Base-by-base conservation (phyloP, 2,888 invertebrate species). In the Margaritifera margaritifera region DNA sequence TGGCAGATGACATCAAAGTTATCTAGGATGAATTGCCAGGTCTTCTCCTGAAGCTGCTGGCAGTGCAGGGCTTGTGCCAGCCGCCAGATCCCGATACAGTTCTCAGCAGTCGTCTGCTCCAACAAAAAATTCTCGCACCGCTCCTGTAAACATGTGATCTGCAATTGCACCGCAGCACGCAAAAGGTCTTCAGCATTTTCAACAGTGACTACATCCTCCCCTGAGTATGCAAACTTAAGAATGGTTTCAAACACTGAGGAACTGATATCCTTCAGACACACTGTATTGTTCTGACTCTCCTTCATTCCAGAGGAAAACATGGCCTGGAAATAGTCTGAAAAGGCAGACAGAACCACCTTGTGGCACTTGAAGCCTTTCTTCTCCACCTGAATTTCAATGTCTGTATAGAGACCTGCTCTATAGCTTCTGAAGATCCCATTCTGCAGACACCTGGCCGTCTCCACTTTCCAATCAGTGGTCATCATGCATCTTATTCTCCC, bases 241-340 rank as follows among this genome's bases (percentile, higher is more conserved):
- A 80, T 71, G 59, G 76, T 74, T 50, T 78, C 72, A 66, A 81
- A 80, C 22, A 75, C 74, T 15, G 71, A 53, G 6, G 77, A 73
- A 53, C 69, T 69, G 15, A 79, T 69, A 24, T 79, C 77, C 50
- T 80, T 79, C 24, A 81, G 68, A 58, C 68, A 73, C 4, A 80
- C 75, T n/a, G 69, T 66, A 67, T 79, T 76, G 54, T 76, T 72
- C 50, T 72, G 74, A 55, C 78, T 71, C 53, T 81, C 81, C 52
- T 73, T 78, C 81, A 81, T 81, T 8, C 78, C 77, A 63, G 78
- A 75, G 0, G 79, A 80, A 67, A 80, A 81, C 81, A 81, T 81
- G 59, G 78, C 81, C 68, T 81, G 76, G 31, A 81, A 81, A 59
- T 80, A 81, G 51, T 74, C 71, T 2, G 81, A 81, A 24, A 80